These are phyloP conservation scores for Polietes domitor DNA, from an alignment of 2,888 invertebrate species.

Conservation along the genomic window DNA sequence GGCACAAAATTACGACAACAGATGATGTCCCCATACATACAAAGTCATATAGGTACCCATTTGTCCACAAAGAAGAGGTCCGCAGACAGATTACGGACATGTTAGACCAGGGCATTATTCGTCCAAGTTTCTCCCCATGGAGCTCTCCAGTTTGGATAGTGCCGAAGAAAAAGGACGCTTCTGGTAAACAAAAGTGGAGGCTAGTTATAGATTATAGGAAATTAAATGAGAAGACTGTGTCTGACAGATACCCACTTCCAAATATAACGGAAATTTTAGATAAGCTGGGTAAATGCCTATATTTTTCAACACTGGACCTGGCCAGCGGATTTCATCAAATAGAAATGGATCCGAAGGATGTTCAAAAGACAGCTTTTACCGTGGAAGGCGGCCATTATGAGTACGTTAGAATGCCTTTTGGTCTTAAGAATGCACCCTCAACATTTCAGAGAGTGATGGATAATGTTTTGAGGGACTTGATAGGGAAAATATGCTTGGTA, in stretches of 20 bases:
- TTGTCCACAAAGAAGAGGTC: constrained; percentile 44
- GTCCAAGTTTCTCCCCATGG: too few relatives aligned
- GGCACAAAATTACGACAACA: too few relatives aligned
- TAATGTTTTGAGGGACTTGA: not conserved
- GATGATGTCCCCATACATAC: too few relatives aligned
- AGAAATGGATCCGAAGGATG: not conserved
- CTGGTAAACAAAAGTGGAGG: constrained; percentile 37
- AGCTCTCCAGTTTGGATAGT: too few relatives aligned
- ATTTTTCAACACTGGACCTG: constrained; percentile 41
- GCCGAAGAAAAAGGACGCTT: constrained; percentile 39
- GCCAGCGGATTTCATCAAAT: constrained; percentile 21
- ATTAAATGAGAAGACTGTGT: constrained; percentile 34
- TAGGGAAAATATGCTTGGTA: constrained; percentile 31
- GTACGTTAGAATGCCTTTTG: constrained; percentile 30
- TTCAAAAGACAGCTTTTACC: not conserved
- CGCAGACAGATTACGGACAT: constrained; percentile 35
- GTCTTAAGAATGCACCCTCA: constrained; percentile 28
- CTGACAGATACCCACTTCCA: constrained; percentile 20
- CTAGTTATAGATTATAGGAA: constrained; percentile 27
- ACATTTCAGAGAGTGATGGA: constrained; percentile 42
- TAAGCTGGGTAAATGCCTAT: constrained; percentile 14
- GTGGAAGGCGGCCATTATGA: constrained; percentile 40
- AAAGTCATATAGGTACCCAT: constrained; percentile 54
- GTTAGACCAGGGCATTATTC: not conserved
- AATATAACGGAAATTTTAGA: constrained; percentile 43